Evolutionary conservation across 2,888 invertebrate species (phyloP), one percentile per base, ranked within the genome.

Genomic region (Taenaris catops): DNA sequence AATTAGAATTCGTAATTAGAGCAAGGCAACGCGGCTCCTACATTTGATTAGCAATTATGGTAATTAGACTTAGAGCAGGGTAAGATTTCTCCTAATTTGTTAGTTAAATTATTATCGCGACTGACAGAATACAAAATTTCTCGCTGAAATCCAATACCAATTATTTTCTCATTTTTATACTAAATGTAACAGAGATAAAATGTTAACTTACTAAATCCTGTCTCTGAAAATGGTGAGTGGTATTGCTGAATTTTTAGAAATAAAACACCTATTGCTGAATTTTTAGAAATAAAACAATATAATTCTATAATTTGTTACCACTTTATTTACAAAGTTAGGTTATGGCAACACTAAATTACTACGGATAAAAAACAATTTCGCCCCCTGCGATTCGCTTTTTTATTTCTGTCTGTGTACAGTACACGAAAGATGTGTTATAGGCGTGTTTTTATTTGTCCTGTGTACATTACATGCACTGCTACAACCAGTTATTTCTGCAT

Each of bases 1-100:
- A 80, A 84, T 86, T 83, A 83, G 81, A 81, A 84, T 84, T 83
- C 80, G 73, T 84, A 86, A 86, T 84, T 84, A 84, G 79, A 63
- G 63, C 64, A 70, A 63, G 66, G 71, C 70, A 62, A 67, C 65
- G 61, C 63, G 64, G 66, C 73, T 72, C 76, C 79, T 75, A 75
- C 81, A 74, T 84, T 84, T 86, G 84, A 84, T 86, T 84, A 86
- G 74, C 81, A 81, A 86, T 86, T 86, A 86, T 84, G 84, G 66
- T 80, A 86, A 86, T 86, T 79, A 72, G 74, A 74, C 80, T 84
- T 72, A 75, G 76, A 80, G 75, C 75, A 73, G 79, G 78, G 78
- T 80, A 78, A 84, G 79, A 86, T 81, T 83, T 73, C 75, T 71
- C 57, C 72, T 74, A 79, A 81, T 86, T 86, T 81, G 78, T 80